Evolutionary conservation across 2,797 vertebrate species (phyloP), one percentile per base, ranked within the genome.

Genomic region (Oreochromis grahami): DNA sequence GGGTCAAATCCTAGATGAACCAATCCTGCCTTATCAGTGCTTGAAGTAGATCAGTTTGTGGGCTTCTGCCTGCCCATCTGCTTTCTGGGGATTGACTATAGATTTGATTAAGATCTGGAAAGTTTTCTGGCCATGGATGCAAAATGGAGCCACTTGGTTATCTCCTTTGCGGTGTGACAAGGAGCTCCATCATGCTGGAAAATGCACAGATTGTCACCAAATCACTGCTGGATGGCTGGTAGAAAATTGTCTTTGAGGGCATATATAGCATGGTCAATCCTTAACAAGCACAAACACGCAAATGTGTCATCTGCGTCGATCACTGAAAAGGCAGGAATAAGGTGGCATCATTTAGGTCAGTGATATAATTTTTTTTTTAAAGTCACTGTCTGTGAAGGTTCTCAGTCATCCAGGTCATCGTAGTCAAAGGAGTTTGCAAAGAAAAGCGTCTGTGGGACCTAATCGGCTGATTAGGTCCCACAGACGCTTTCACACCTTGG

Each of bases 91-190:
- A 26, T 41, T 17, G 65, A 45, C 65, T 45, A 70, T 7, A 70
- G 38, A 45, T 70, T 45, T 26, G 65, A 70, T 70, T 70, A 70
- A 45, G 65, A 70, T 45, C 21, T 45, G 8, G 65, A 45, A 26
- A 3, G 65, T 70, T 70, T 70, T 17, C 41, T 17, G 21, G 41
- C 1, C 41, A 70, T 17, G 21, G 21, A 29, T 29, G 6, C 41
- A 29, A 70, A 70, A 26, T 70, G 21, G 65, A 45, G 65, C 65
- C 21, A 70, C 41, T 70, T 45, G 5, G 0, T 70, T 70, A 45
- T 43, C 38, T 17, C 65, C 12, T 70, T 70, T 70, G 14, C 4
- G 1, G 26, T 45, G 65, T 0, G 65, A 45, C 65, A 45, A 17
- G 38, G 11, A 26, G 5, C 41, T 70, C 41, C 41, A 26, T 45